A percentile compares a stretch with the other conserved stretches of the same genome.
These are phyloP conservation scores for Pangasius mekongensis DNA, from an alignment of 2,797 vertebrate genomes.

Conservation along the genomic window DNA sequence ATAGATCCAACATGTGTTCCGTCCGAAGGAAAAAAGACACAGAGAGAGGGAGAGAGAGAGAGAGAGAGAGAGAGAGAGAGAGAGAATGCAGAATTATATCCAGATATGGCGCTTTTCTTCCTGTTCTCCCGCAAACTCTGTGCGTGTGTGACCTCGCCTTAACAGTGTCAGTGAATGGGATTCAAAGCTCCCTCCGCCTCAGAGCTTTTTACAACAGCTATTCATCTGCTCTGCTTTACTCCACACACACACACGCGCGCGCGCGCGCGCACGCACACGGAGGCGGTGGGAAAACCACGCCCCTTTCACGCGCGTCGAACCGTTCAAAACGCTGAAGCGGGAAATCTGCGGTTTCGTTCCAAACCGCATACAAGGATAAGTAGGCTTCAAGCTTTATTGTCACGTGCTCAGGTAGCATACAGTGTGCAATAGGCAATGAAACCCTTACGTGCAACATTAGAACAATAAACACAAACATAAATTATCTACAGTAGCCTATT, in stretches of 20 bases:
- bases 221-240: conserved; percentile 42
- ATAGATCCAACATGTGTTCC: conserved; percentile 75
- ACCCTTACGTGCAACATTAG: neutral
- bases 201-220: conserved; percentile 41
- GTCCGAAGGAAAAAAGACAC: conserved; percentile 45
- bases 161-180: conserved; percentile 66
- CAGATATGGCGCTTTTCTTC: conserved; percentile 54
- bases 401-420: neutral
- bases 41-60: neutral
- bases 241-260: neutral
- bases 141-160: conserved; percentile 65
- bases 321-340: conserved; percentile 51
- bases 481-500: too few relatives aligned
- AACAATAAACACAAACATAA: neutral
- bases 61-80: neutral
- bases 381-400: neutral
- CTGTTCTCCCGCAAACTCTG: conserved; percentile 52
- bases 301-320: conserved; percentile 40
- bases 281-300: conserved; percentile 61
- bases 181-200: conserved; percentile 63
- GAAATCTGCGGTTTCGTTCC: conserved; percentile 13
- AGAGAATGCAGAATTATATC: conserved; percentile 61
- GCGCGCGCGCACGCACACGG: neutral
- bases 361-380: neutral
- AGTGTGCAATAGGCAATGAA: neutral